Evolutionary conservation across 2,113 vertebrate species (phyloP).

Genomic region (Nettapus auritus): DNA sequence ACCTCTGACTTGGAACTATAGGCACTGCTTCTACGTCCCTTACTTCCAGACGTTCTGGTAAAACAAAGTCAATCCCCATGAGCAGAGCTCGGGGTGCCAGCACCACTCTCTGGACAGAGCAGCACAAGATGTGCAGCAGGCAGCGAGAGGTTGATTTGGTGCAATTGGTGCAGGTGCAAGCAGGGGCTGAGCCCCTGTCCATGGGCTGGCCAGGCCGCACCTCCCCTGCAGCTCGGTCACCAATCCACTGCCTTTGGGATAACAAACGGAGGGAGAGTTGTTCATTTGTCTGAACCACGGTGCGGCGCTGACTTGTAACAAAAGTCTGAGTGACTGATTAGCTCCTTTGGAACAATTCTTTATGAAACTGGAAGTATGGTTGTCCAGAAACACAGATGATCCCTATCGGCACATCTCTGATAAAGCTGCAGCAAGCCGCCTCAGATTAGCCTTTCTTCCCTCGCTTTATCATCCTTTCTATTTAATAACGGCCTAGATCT

Average conservation of each 20-base stretch:
- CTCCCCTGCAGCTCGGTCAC: background rate
- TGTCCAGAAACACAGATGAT: background rate
- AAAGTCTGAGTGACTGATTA: background rate
- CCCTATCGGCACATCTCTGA: background rate
- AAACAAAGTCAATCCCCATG: background rate
- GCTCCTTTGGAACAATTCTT: background rate
- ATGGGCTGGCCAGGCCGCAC: background rate
- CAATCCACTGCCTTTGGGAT: background rate
- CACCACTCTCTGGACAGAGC: background rate
- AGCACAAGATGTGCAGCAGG: background rate
- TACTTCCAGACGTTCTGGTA: background rate
- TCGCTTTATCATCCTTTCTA: conserved; percentile 20
- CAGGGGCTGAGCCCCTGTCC: background rate
- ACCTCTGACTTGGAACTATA: no score
- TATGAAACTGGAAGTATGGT: background rate
- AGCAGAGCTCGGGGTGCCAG: background rate
- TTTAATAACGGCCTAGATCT: conserved; percentile 64
- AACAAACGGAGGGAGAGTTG: fast-evolving
- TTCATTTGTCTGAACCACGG: background rate
- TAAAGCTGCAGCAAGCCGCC: background rate
- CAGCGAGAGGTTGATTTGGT: background rate
- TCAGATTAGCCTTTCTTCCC: conserved; percentile 13
- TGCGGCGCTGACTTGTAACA: background rate
- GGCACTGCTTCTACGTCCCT: background rate
- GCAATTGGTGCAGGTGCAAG: background rate